Evolutionary conservation across 1,140 invertebrate species (phyloP).

Genomic region (Drosophila cardini): DNA sequence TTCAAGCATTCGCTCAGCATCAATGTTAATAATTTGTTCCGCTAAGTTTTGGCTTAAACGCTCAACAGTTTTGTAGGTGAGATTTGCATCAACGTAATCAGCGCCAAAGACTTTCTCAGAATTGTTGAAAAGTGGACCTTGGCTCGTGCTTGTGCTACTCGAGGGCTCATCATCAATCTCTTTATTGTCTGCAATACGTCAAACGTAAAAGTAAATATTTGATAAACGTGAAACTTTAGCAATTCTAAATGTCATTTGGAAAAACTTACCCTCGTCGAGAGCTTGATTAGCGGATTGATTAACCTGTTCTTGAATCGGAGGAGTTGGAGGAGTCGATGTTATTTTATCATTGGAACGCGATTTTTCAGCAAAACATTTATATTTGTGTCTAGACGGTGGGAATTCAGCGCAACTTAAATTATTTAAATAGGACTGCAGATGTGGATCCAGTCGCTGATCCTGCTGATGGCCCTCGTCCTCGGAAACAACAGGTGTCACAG

Average conservation of each 20-base stretch:
- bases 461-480: constrained; percentile 58
- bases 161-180: constrained; percentile 22
- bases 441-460: not conserved
- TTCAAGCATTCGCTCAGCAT: constrained; percentile 58
- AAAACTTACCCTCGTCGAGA: constrained; percentile 67
- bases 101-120: not conserved
- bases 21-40: constrained; percentile 62
- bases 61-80: constrained; percentile 58
- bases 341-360: constrained; percentile 61
- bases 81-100: constrained; percentile 36
- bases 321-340: constrained; percentile 15
- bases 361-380: constrained; percentile 38
- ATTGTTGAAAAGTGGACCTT: not conserved
- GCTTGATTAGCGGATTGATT: constrained; percentile 34
- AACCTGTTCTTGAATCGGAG: constrained; percentile 38
- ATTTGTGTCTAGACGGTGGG: constrained; percentile 62
- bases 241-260: constrained; percentile 22
- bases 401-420: constrained; percentile 65
- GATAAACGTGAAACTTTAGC: constrained; percentile 46
- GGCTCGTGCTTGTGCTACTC: not conserved
- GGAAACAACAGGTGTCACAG: constrained; percentile 80
- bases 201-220: constrained; percentile 45
- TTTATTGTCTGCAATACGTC: constrained; percentile 52
- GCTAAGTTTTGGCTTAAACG: constrained; percentile 58
- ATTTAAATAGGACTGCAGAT: constrained; percentile 61